phyloP scores from a whole-genome alignment of 2,888 invertebrate species.

The Portevinia maculata region DNA sequence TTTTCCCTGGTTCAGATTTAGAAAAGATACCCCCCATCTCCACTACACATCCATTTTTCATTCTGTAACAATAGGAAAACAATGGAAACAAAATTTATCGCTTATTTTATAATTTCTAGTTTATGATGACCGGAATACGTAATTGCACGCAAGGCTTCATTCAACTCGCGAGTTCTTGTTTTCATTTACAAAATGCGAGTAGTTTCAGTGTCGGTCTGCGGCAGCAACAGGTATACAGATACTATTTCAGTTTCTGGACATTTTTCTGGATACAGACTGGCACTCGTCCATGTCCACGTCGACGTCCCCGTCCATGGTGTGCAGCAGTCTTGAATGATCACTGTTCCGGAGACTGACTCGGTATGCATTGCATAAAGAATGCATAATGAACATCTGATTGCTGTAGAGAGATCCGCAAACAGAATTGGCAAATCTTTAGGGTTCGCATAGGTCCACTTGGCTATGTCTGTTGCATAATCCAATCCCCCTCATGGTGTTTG shows the following conservation, averaged over 20 bases:
- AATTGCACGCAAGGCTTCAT: slow-evolving; percentile 70
- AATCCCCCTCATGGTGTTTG: neutral
- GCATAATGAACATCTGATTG: slow-evolving; percentile 65
- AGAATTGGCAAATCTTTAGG: slow-evolving; percentile 44
- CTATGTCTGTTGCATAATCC: slow-evolving; percentile 53
- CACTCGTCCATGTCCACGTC: slow-evolving; percentile 26
- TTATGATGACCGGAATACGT: slow-evolving; percentile 72
- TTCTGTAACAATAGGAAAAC: slow-evolving; percentile 12
- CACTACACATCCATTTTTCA: neutral
- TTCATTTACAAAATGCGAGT: slow-evolving; percentile 34
- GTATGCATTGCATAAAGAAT: slow-evolving; percentile 70
- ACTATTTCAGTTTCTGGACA: slow-evolving; percentile 57
- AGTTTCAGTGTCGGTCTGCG: no score
- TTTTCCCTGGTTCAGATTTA: slow-evolving; percentile 4
- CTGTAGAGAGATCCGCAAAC: slow-evolving; percentile 8
- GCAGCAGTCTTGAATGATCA: slow-evolving; percentile 57
- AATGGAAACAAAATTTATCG: neutral
- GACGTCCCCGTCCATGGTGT: slow-evolving; percentile 27
- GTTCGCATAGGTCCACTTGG: slow-evolving; percentile 42
- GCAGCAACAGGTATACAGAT: slow-evolving; percentile 1
- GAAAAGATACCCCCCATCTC: slow-evolving; percentile 2
- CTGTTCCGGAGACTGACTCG: slow-evolving; percentile 64
- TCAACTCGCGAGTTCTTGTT: slow-evolving; percentile 58
- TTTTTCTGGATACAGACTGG: slow-evolving; percentile 58
- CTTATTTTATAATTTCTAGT: slow-evolving; percentile 59